Evolutionary conservation across 2,797 vertebrate genomes (phyloP).

Genomic region (Fistularia tabacaria): DNA sequence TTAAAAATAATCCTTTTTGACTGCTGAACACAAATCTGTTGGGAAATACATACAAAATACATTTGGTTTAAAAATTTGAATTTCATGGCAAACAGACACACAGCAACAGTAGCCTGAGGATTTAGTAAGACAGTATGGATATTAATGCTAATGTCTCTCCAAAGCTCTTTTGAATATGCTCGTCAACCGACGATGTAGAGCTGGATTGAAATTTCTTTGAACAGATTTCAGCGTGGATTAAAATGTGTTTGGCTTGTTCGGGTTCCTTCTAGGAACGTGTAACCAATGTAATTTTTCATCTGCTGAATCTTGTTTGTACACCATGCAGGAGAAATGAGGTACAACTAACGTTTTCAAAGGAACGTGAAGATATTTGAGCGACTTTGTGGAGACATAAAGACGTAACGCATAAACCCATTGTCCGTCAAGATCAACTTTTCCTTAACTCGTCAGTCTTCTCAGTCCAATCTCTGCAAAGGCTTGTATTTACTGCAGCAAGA

Average conservation of each 20-base stretch:
- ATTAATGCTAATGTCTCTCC: slow-evolving; percentile 13
- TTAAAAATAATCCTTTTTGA: too few relatives aligned
- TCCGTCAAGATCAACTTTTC: too few relatives aligned
- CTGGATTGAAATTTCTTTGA: slow-evolving; percentile 40
- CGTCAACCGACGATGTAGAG: slow-evolving; percentile 3
- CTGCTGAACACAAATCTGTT: too few relatives aligned
- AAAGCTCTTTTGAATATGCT: slow-evolving; percentile 14
- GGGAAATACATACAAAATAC: too few relatives aligned
- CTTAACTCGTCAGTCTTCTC: too few relatives aligned
- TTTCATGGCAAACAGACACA: background rate
- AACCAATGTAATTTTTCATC: slow-evolving; percentile 3
- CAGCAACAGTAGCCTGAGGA: slow-evolving; percentile 9
- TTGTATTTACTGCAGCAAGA: too few relatives aligned
- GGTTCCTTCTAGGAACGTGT: slow-evolving; percentile 49
- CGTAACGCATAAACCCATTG: too few relatives aligned
- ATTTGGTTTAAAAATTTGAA: background rate
- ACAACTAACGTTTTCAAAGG: too few relatives aligned
- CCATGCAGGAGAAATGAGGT: too few relatives aligned
- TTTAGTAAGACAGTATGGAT: slow-evolving; percentile 13
- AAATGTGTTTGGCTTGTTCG: slow-evolving; percentile 21
- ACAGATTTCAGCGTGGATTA: slow-evolving; percentile 47
- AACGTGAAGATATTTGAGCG: too few relatives aligned
- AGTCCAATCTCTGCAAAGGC: too few relatives aligned
- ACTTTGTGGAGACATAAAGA: too few relatives aligned
- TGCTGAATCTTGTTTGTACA: background rate